Evolutionary conservation across 37 sponge, comb jelly and placozoan species (phyloP).

Genomic region (Axinella damicornis): DNA sequence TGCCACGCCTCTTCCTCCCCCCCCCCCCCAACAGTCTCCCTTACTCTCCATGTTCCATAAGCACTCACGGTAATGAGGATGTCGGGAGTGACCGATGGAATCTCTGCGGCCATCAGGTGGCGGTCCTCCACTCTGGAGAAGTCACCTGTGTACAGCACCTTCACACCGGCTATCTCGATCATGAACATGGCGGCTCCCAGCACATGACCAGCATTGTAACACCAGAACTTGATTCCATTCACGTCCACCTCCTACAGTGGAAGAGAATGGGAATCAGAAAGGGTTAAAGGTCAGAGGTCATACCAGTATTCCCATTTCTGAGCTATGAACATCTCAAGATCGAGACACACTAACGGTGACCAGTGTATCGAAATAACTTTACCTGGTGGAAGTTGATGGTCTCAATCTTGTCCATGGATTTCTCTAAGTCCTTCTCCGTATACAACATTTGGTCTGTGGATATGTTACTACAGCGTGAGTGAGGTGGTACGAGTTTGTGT

Average conservation of each 20-base stretch:
- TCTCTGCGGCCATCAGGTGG: conserved; percentile 98
- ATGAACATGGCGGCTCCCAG: conserved; percentile 99
- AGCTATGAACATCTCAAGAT: no score
- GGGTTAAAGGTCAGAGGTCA: no score
- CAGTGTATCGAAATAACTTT: no score
- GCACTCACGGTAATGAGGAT: conserved; percentile 82
- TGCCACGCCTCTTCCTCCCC: no score
- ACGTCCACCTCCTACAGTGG: conserved; percentile 89
- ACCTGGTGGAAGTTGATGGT: conserved; percentile 97
- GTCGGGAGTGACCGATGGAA: conserved; percentile 89
- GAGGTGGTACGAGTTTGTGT: neutral
- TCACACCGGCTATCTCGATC: conserved; percentile 99
- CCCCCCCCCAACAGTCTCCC: no score
- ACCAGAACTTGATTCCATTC: conserved; percentile 95
- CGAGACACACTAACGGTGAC: neutral
- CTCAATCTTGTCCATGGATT: conserved; percentile 96
- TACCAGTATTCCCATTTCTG: neutral
- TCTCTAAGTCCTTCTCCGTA: conserved; percentile 97
- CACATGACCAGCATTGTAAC: conserved; percentile 98
- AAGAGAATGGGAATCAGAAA: neutral
- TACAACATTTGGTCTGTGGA: conserved; percentile 93
- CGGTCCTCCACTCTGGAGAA: conserved; percentile 97
- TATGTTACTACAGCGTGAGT: conserved; percentile 79
- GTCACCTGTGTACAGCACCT: conserved; percentile 96
- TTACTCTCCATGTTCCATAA: neutral